Percentiles rank a stretch among this genome's conserved stretches.
These are phyloP conservation scores for Chromoteleia sp. DNA, from an alignment of 2,888 invertebrate genomes.

Conservation along the genomic window DNA sequence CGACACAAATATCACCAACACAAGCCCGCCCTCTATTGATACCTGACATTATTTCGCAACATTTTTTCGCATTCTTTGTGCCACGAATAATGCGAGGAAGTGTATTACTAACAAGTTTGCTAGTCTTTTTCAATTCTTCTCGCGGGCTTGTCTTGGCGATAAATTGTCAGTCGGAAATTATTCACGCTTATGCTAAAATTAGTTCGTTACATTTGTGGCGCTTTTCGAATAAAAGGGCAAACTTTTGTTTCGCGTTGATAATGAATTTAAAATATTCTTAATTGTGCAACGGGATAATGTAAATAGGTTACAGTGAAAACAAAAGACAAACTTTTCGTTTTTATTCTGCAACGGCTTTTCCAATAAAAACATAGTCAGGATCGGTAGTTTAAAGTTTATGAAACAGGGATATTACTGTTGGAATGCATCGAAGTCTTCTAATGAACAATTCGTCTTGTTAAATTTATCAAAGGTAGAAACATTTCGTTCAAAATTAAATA, in stretches of 20 bases:
- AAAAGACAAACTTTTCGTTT: neutral
- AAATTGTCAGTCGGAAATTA: conserved; percentile 16
- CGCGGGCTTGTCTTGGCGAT: neutral
- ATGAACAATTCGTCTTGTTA: too few species aligned
- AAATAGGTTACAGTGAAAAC: conserved; percentile 5
- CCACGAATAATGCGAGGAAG: conserved; percentile 23
- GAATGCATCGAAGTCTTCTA: too few species aligned
- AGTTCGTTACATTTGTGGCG: conserved; percentile 4
- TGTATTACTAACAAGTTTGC: conserved; percentile 41
- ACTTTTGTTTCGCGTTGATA: conserved; percentile 5
- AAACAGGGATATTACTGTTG: too few species aligned
- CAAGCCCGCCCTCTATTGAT: conserved; percentile 38
- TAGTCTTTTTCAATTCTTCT: neutral
- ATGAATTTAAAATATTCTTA: conserved; percentile 15
- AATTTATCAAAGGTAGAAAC: too few species aligned
- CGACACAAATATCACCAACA: conserved; percentile 48
- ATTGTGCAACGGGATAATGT: neutral
- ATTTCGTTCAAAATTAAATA: too few species aligned
- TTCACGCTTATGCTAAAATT: conserved; percentile 5
- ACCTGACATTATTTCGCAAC: conserved; percentile 48
- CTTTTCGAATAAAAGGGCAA: neutral
- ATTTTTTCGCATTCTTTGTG: conserved; percentile 43
- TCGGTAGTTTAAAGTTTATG: neutral
- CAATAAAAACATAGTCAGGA: neutral
- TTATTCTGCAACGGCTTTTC: neutral